These are phyloP conservation scores for Lagopus muta DNA, from an alignment of 2,113 vertebrate genomes.

Conservation along the genomic window DNA sequence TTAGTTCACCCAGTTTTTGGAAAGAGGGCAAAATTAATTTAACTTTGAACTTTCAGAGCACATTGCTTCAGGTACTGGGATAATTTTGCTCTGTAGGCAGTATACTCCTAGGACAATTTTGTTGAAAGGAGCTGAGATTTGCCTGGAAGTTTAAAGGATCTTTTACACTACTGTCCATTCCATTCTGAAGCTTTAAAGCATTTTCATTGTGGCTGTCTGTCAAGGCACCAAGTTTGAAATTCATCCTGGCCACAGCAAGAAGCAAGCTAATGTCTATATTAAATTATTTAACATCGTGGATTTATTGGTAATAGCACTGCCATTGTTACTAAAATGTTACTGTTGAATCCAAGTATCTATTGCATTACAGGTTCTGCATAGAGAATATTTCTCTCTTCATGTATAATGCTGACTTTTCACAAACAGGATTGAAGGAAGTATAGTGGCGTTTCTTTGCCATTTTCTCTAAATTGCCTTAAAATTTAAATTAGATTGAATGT, in stretches of 20 bases:
- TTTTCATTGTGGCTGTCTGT: not conserved
- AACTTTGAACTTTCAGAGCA: not conserved
- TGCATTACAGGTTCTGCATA: not conserved
- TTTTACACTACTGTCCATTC: not conserved
- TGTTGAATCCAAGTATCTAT: not conserved
- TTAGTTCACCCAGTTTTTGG: not conserved
- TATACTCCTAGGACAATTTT: not conserved
- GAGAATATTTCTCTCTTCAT: not conserved
- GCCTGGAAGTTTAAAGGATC: not conserved
- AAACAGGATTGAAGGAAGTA: not conserved
- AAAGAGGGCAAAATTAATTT: not conserved
- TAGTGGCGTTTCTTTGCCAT: not conserved
- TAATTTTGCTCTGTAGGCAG: not conserved
- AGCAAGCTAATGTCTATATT: not conserved
- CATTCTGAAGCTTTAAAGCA: not conserved
- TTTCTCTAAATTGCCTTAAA: conserved; percentile 7
- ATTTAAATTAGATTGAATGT: not conserved
- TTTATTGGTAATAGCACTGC: not conserved
- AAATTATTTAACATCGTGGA: not conserved
- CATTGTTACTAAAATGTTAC: not conserved
- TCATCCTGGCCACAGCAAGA: not conserved
- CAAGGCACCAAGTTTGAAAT: not conserved
- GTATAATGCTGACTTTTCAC: not conserved
- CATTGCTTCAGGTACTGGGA: not conserved
- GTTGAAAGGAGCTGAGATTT: not conserved